These are phyloP conservation scores for Illadopsis cleaveri DNA, from an alignment of 2,113 vertebrate genomes.

Conservation along the genomic window DNA sequence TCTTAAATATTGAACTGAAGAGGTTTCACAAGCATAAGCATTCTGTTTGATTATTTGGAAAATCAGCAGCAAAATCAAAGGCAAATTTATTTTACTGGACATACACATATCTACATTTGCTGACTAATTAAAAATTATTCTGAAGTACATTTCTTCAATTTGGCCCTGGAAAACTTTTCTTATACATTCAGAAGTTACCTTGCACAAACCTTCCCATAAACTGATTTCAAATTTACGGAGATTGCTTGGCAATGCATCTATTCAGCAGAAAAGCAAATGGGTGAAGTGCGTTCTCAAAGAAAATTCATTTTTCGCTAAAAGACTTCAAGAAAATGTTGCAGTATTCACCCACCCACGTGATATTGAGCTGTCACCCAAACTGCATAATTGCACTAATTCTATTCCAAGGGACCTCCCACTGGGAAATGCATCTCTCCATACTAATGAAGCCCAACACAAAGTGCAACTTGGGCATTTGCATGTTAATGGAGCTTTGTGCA, in stretches of 20 bases:
- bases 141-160: background rate
- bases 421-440: constrained; percentile 21
- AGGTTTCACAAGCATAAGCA: background rate
- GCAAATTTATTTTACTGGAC: background rate
- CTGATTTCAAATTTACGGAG: background rate
- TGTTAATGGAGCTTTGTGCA: constrained; percentile 18
- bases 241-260: background rate
- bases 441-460: constrained; percentile 13
- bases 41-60: background rate
- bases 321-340: background rate
- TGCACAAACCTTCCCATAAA: background rate
- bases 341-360: background rate
- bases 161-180: background rate
- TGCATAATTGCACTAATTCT: background rate
- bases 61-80: background rate
- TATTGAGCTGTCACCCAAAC: background rate
- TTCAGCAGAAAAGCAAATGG: background rate
- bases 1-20: background rate
- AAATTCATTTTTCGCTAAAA: background rate
- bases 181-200: background rate
- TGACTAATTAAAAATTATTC: background rate
- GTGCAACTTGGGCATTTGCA: constrained; percentile 11
- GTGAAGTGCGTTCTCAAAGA: background rate
- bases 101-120: too few species aligned
- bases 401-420: background rate